Conservation (phyloP, 2,797 vertebrate species). For the Leptatherina wallacei region DNA sequence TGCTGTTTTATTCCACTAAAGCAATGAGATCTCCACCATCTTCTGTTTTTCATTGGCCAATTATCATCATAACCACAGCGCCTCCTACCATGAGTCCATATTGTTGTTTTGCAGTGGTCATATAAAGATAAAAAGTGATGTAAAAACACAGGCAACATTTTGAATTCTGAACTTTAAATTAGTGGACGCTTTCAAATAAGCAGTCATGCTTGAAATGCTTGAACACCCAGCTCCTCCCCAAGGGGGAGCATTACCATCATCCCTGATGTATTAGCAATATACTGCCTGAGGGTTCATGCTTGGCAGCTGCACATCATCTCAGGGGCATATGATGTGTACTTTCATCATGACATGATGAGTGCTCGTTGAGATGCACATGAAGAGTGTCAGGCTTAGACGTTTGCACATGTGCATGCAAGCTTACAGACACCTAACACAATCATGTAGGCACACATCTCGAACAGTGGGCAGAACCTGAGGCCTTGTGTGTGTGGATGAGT, state of each 20-base stretch:
- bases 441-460: neutral
- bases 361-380: conserved; percentile 29
- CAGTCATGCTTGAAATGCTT: conserved; percentile 9
- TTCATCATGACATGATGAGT: conserved; percentile 45
- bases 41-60: conserved; percentile 21
- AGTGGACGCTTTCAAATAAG: neutral
- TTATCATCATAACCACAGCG: conserved; percentile 37
- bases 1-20: neutral
- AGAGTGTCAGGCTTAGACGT: conserved; percentile 10
- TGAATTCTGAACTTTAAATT: conserved; percentile 12
- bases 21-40: neutral
- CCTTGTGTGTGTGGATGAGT: neutral
- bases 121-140: conserved; percentile 7
- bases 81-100: conserved; percentile 48
- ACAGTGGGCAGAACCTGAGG: conserved; percentile 16
- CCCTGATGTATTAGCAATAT: conserved; percentile 39
- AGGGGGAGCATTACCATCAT: conserved; percentile 19
- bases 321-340: conserved; percentile 36
- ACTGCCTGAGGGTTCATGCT: conserved; percentile 41
- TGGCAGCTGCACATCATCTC: conserved; percentile 41
- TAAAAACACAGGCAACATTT: conserved; percentile 6
- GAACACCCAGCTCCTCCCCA: conserved; percentile 12
- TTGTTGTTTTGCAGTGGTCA: conserved; percentile 8
- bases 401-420: conserved; percentile 15
- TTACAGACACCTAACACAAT: conserved; percentile 1